phyloP scores from a whole-genome alignment of 2,113 vertebrate species.

The Eptatretus burgeri region DNA sequence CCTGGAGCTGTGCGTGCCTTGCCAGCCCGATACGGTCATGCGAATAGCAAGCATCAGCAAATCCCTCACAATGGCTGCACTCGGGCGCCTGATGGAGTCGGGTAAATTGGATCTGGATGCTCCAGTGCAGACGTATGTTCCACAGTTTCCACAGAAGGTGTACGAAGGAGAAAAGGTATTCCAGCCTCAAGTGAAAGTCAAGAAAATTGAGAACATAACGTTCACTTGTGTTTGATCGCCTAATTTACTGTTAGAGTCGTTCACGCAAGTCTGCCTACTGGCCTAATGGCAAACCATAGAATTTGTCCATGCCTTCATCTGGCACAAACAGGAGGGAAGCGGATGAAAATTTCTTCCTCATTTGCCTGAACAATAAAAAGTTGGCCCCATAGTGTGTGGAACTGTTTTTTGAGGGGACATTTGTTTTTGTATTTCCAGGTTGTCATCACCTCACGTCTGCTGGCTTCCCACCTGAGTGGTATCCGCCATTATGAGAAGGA shows the following conservation, averaged over 20 bases:
- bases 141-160: constrained; percentile 67
- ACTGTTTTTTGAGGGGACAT: no score
- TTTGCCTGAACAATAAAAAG: no score
- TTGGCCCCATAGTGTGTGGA: neutral
- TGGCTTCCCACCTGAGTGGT: constrained; percentile 73
- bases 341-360: no score
- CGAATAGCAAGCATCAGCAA: constrained; percentile 92
- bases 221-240: no score
- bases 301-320: no score
- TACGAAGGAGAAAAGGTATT: constrained; percentile 51
- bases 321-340: no score
- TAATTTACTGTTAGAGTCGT: no score
- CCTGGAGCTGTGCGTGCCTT: constrained; percentile 55
- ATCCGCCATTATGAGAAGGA: constrained; percentile 95
- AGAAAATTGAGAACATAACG: constrained; percentile 13
- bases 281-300: no score
- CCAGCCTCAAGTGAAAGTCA: no score
- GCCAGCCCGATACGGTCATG: constrained; percentile 48
- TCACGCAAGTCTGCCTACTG: no score
- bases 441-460: constrained; percentile 41
- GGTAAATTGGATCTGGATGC: constrained; percentile 58
- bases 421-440: constrained; percentile 25
- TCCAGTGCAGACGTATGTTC: constrained; percentile 68
- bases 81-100: constrained; percentile 50
- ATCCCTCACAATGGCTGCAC: constrained; percentile 51